Percentiles rank a stretch among this genome's conserved stretches.
Conservation (phyloP, 2,113 vertebrate genomes). For the Ptyas mucosa region DNA sequence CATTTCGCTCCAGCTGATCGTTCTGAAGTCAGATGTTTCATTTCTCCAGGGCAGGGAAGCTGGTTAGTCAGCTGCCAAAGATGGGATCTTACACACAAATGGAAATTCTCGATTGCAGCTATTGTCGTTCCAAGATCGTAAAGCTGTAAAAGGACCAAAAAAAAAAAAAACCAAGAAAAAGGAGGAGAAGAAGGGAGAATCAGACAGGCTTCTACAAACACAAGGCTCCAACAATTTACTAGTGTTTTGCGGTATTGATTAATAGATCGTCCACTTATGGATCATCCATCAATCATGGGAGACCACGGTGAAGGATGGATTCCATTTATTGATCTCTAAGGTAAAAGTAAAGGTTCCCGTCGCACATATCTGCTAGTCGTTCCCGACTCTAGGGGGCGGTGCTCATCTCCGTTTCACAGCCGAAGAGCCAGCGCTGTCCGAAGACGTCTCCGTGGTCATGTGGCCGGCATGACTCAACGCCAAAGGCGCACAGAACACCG, state of each 20-base stretch:
- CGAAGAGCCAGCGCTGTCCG: too few species aligned
- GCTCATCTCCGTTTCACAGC: too few species aligned
- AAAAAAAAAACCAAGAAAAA: not conserved
- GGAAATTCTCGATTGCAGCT: slow-evolving; percentile 74
- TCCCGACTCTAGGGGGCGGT: too few species aligned
- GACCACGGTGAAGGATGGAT: not conserved
- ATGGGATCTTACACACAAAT: slow-evolving; percentile 81
- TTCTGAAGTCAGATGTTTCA: not conserved
- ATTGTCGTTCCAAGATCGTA: slow-evolving; percentile 82
- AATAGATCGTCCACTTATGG: not conserved
- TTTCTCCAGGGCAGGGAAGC: not conserved
- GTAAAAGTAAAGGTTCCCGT: too few species aligned
- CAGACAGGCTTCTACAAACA: not conserved
- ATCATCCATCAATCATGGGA: not conserved
- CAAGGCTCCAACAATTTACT: not conserved
- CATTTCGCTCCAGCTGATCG: not conserved
- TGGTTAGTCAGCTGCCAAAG: slow-evolving; percentile 61
- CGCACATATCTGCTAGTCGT: too few species aligned
- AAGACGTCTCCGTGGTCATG: too few species aligned
- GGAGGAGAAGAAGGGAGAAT: not conserved
- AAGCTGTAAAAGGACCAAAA: slow-evolving; percentile 51
- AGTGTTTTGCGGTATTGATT: not conserved
- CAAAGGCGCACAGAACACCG: too few species aligned
- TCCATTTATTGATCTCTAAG: not conserved
- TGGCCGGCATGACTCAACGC: too few species aligned